Evolutionary conservation across 2,888 invertebrate genomes (phyloP).

Genomic region (Drosophila affinis): DNA sequence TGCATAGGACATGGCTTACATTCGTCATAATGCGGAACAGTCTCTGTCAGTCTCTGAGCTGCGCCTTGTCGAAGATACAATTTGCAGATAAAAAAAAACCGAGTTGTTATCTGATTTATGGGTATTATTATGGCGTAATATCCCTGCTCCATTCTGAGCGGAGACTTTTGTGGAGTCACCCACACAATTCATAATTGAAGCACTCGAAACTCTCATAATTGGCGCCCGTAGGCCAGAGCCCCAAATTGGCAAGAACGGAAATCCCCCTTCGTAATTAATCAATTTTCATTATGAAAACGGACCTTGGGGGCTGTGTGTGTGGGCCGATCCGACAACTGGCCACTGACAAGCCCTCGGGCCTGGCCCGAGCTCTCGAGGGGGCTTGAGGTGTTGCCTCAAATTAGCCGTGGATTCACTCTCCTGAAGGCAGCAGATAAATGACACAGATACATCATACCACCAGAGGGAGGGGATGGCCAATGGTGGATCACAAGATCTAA

Average conservation of each 20-base stretch:
- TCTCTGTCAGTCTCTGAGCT: constrained; percentile 12
- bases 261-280: constrained; percentile 62
- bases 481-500: constrained; percentile 41
- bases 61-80: constrained; percentile 24
- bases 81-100: constrained; percentile 5
- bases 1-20: constrained; percentile 55
- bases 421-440: constrained; percentile 51
- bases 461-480: constrained; percentile 27
- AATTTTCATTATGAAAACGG: constrained; percentile 63
- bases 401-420: constrained; percentile 36
- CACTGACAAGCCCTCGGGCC: constrained; percentile 51
- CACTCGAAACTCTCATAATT: constrained; percentile 50
- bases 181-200: constrained; percentile 51
- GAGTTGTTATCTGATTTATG: constrained; percentile 16
- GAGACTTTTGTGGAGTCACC: background rate
- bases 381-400: constrained; percentile 43
- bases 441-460: constrained; percentile 59
- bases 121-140: constrained; percentile 7
- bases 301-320: constrained; percentile 42
- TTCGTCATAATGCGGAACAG: constrained; percentile 76
- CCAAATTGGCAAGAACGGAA: constrained; percentile 66
- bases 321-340: constrained; percentile 49
- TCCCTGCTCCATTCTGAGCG: constrained; percentile 17
- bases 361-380: constrained; percentile 7
- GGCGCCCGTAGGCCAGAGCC: constrained; percentile 32